These are phyloP conservation scores for Camelus dromedarius DNA, from an alignment of 2,113 vertebrate species.

Conservation along the genomic window DNA sequence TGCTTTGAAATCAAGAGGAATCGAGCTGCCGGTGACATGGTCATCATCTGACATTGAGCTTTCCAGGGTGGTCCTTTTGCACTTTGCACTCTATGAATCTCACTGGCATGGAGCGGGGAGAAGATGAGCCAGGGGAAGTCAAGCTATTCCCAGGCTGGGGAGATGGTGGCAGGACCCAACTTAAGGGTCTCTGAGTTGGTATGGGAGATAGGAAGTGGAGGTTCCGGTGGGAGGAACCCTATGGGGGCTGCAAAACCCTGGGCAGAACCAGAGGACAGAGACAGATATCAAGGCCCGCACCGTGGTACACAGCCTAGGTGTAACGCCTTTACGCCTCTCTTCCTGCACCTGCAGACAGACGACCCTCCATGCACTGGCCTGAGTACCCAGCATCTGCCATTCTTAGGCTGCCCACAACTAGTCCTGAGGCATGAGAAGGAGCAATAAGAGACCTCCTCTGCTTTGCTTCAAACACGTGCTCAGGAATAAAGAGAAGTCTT, in stretches of 20 bases:
- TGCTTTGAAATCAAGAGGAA: background rate
- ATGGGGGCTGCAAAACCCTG: background rate
- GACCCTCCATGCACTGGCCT: background rate
- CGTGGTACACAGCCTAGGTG: background rate
- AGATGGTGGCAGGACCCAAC: background rate
- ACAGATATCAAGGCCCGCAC: background rate
- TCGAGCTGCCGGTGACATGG: background rate
- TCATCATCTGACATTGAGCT: background rate
- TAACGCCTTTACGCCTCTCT: background rate
- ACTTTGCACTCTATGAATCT: background rate
- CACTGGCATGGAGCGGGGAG: background rate
- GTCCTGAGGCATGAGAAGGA: background rate
- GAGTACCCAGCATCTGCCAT: background rate
- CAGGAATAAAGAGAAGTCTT: background rate
- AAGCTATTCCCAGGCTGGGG: background rate
- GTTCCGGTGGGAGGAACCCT: background rate
- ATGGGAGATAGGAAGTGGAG: background rate
- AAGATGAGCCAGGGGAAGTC: background rate
- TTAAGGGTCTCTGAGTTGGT: background rate
- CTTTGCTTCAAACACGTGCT: conserved; percentile 10
- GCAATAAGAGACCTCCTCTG: background rate
- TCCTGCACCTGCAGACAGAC: background rate
- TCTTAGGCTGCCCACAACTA: background rate
- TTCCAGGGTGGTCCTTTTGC: background rate
- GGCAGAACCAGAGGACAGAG: background rate